These are phyloP conservation scores for Engystomops pustulosus DNA, from an alignment of 2,113 vertebrate genomes.

Conservation along the genomic window DNA sequence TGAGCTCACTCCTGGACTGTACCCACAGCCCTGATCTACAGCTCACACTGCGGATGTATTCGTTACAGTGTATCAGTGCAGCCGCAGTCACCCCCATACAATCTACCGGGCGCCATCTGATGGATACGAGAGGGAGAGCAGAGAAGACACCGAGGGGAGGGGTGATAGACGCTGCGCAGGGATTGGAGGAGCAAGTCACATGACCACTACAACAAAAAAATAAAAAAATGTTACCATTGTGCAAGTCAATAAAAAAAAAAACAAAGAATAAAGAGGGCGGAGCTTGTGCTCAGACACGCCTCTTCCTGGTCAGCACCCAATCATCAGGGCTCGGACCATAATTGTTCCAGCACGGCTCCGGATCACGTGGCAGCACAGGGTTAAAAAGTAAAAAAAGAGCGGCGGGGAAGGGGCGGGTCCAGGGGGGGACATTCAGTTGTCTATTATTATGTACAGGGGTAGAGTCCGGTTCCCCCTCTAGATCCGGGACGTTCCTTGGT, in stretches of 20 bases:
- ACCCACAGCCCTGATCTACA: no score
- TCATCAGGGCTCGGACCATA: background rate
- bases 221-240: background rate
- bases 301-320: background rate
- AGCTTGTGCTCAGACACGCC: background rate
- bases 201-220: background rate
- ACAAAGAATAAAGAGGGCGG: background rate
- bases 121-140: no score
- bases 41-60: no score
- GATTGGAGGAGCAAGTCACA: conserved; percentile 16
- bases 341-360: background rate
- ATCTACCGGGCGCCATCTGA: no score
- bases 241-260: background rate
- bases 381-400: background rate
- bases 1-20: no score
- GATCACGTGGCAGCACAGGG: background rate
- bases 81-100: no score
- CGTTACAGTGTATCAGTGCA: no score
- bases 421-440: conserved; percentile 74
- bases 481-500: conserved; percentile 70
- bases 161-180: background rate
- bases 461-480: conserved; percentile 61
- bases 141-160: no score
- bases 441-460: conserved; percentile 71
- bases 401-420: conserved; percentile 47